These are phyloP conservation scores for Dolomedes plantarius DNA, from an alignment of 2,888 invertebrate genomes.

Conservation along the genomic window DNA sequence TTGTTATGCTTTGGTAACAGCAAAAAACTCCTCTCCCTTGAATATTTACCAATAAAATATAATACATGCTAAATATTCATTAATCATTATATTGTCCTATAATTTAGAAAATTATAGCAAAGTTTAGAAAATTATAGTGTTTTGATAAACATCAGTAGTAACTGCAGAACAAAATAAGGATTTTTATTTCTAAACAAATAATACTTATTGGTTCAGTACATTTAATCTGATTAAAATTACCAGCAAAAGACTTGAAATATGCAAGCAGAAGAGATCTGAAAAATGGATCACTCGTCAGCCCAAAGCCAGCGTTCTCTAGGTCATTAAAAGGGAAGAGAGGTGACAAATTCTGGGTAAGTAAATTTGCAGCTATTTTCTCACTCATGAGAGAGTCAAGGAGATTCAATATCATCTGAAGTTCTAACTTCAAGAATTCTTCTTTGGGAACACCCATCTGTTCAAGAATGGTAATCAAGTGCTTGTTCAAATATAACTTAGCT, in stretches of 20 bases:
- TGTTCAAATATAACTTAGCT: constrained; percentile 73
- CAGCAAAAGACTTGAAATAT: constrained; percentile 41
- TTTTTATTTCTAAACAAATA: no score
- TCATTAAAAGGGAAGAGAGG: constrained; percentile 44
- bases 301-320: constrained; percentile 51
- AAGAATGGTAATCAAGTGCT: constrained; percentile 73
- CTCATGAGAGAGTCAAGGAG: constrained; percentile 51
- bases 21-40: no score
- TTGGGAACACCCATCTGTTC: constrained; percentile 73
- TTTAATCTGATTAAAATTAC: constrained; percentile 16
- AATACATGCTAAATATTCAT: no score
- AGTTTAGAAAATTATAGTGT: no score
- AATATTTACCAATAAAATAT: no score
- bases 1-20: no score
- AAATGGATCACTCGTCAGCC: constrained; percentile 70
- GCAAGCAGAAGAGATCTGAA: constrained; percentile 66
- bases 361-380: constrained; percentile 44
- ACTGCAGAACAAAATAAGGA: no score
- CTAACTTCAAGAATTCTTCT: constrained; percentile 59
- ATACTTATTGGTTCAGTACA: no score
- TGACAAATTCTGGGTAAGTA: constrained; percentile 20
- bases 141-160: no score
- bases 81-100: no score
- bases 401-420: constrained; percentile 54
- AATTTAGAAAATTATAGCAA: no score